Evolutionary conservation across 2,797 vertebrate species (phyloP), one percentile per base, ranked within the genome.

Genomic region (Poecilia wingei): DNA sequence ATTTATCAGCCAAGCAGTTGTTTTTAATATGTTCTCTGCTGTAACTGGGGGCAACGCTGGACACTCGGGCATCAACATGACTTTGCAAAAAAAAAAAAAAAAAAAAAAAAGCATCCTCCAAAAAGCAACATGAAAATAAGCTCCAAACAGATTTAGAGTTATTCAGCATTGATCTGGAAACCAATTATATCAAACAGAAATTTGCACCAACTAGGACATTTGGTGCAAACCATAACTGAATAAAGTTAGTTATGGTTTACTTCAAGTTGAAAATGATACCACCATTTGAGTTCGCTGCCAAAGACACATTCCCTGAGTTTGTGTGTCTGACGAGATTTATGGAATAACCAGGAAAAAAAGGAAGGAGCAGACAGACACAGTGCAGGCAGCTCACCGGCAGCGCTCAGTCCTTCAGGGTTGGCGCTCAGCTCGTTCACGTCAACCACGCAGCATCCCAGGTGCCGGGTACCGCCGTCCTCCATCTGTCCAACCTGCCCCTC

Each of bases 371-470:
- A 66, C 69, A 83, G 79, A 75, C 74, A 82, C 49, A 82, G 85
- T 47, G 82, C 84, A 82, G 80, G 79, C 81, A 86, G 85, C 94
- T 95, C 87, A 95, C 94, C 93, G 12, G 92, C 92, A 84, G 87
- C 86, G 28, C 83, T 89, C 90, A 90, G 87, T 90, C 91, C 92
- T 90, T 91, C 91, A 82, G 92, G 88, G 86, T 84, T 85, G 79
- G 88, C 88, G 18, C 83, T 93, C 87, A 89, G 87, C 88, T 92
- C 93, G 86, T 89, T 93, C 92, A 95, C 93, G 88, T 95, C 93
- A 91, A 95, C 94, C 91, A 90, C 79, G 89, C 94, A 95, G 89
- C 90, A 91, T 91, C 88, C 92, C 88, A 93, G 85, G 80, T 93
- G 91, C 79, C 88, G 91, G 80, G 79, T 86, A 75, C 93, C 86